A percentile compares a stretch with the other conserved stretches of the same genome.
phyloP scores from a whole-genome alignment of 2,113 vertebrate genomes.

The Cervus canadensis region DNA sequence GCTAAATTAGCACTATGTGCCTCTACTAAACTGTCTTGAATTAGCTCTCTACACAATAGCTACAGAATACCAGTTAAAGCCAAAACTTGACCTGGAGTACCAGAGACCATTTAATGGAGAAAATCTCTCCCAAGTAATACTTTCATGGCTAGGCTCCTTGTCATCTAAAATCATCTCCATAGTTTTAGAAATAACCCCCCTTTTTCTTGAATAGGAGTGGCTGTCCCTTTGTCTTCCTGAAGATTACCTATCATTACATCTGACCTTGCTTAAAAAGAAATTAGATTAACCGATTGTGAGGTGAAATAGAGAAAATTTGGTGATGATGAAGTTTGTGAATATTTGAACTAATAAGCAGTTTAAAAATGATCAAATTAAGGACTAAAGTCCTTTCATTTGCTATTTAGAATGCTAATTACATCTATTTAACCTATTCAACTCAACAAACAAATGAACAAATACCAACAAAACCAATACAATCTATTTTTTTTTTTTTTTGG shows the following conservation, averaged over 20 bases:
- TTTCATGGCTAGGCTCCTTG: neutral
- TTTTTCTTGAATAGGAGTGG: neutral
- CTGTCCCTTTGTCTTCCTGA: neutral
- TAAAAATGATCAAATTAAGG: neutral
- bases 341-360: neutral
- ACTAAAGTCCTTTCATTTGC: neutral
- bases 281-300: neutral
- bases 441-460: neutral
- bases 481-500: neutral
- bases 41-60: neutral
- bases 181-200: neutral
- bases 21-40: neutral
- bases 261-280: neutral
- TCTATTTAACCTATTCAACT: neutral
- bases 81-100: neutral
- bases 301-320: neutral
- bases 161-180: neutral
- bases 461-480: neutral
- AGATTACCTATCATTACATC: neutral
- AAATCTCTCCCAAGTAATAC: neutral
- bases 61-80: neutral
- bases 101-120: neutral
- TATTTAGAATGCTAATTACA: neutral
- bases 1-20: neutral
- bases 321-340: neutral